These are phyloP conservation scores for Rutpela maculata DNA, from an alignment of 2,888 invertebrate genomes.

Conservation along the genomic window DNA sequence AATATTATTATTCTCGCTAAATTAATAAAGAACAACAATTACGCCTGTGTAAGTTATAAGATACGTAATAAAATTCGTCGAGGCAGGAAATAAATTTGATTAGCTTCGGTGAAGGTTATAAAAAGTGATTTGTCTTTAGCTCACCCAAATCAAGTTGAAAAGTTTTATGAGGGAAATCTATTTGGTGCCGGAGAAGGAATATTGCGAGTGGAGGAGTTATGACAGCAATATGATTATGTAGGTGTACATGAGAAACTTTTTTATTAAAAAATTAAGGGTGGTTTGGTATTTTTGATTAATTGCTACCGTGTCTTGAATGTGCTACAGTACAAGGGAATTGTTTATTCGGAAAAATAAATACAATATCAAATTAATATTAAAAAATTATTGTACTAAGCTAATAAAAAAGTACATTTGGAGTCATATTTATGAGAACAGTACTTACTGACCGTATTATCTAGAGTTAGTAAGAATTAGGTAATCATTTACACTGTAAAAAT, in stretches of 20 bases:
- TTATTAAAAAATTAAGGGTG: neutral
- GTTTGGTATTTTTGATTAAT: neutral
- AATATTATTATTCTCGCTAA: slow-evolving; percentile 18
- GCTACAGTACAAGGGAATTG: neutral
- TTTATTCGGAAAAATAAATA: too few species aligned
- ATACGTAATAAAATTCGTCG: slow-evolving; percentile 11
- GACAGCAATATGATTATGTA: neutral
- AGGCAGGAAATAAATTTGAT: slow-evolving; percentile 13
- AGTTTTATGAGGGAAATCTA: slow-evolving; percentile 1
- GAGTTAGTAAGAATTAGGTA: too few species aligned
- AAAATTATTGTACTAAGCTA: too few species aligned
- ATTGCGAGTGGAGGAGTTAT: slow-evolving; percentile 2
- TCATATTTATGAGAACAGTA: too few species aligned
- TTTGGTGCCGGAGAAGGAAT: neutral
- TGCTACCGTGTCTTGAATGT: neutral
- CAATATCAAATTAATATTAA: too few species aligned
- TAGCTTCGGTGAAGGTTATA: neutral
- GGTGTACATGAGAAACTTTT: neutral
- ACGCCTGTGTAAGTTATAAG: neutral
- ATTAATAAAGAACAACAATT: slow-evolving; percentile 33
- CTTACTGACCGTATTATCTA: too few species aligned
- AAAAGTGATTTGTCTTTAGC: slow-evolving; percentile 7
- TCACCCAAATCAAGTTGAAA: neutral
- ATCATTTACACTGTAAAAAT: too few species aligned
- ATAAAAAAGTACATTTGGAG: too few species aligned